phyloP scores from a whole-genome alignment of 2,797 vertebrate species.

The Chrosomus eos region DNA sequence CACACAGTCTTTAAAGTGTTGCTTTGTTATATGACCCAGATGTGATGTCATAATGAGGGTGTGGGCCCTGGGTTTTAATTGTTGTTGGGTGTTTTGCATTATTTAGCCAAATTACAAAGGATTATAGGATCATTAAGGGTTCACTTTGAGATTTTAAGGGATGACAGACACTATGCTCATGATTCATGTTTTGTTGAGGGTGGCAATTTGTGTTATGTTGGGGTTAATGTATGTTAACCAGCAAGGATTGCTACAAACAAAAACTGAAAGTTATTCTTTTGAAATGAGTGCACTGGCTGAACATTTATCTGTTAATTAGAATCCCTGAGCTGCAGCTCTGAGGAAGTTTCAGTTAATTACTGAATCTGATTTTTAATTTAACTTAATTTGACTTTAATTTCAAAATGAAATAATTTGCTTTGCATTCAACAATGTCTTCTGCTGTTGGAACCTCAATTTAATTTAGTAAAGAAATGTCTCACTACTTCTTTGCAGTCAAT shows the following conservation, averaged over 20 bases:
- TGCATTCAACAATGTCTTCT: background rate
- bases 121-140: background rate
- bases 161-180: background rate
- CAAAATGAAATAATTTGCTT: background rate
- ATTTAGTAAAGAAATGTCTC: background rate
- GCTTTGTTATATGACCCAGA: slow-evolving; percentile 47
- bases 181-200: background rate
- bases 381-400: background rate
- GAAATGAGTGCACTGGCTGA: background rate
- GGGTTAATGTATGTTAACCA: slow-evolving; percentile 15
- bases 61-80: slow-evolving; percentile 20
- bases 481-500: background rate
- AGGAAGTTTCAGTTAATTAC: slow-evolving; percentile 22
- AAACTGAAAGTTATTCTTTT: slow-evolving; percentile 5
- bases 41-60: slow-evolving; percentile 40
- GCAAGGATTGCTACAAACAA: slow-evolving; percentile 23
- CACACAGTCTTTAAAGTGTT: slow-evolving; percentile 34
- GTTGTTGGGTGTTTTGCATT: slow-evolving; percentile 12
- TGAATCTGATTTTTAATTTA: background rate
- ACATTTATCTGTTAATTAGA: slow-evolving; percentile 29
- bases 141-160: slow-evolving; percentile 9
- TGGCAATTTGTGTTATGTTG: background rate
- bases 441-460: background rate
- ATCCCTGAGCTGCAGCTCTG: background rate
- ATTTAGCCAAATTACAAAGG: slow-evolving; percentile 24